Evolutionary conservation across 2,113 vertebrate species (phyloP).

Genomic region (Martes martes): DNA sequence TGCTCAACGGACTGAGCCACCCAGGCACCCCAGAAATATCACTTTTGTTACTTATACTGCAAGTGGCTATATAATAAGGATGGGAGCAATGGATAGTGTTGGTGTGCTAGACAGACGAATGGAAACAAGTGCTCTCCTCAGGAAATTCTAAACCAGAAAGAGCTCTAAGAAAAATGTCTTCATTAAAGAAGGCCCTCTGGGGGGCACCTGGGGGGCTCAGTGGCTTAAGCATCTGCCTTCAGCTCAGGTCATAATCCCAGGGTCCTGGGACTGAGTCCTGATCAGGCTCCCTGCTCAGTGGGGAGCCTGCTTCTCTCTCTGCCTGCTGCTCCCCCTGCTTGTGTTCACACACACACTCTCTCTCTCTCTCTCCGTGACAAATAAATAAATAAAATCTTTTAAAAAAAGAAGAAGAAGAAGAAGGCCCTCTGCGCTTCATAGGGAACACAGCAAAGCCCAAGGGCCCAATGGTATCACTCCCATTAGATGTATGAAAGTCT

Average conservation of each 20-base stretch:
- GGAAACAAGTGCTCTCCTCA: neutral
- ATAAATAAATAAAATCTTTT: too few relatives aligned
- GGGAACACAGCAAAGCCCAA: accelerated
- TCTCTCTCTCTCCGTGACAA: too few relatives aligned
- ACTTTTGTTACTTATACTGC: conserved; percentile 3
- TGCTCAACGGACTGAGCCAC: neutral
- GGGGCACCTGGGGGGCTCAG: too few relatives aligned
- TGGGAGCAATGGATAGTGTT: neutral
- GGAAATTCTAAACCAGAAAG: neutral
- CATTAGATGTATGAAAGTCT: neutral
- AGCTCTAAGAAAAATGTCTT: neutral
- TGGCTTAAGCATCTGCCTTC: too few relatives aligned
- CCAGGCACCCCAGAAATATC: neutral
- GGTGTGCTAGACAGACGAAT: neutral
- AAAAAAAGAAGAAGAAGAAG: neutral
- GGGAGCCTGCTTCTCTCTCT: too few relatives aligned
- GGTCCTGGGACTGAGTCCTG: too few relatives aligned
- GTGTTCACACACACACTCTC: too few relatives aligned
- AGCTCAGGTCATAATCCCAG: too few relatives aligned
- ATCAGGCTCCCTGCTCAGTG: too few relatives aligned
- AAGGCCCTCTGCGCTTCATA: neutral
- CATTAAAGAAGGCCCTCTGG: neutral
- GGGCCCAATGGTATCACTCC: neutral
- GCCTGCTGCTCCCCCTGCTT: too few relatives aligned
- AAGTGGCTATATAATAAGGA: neutral